Conservation (phyloP, 2,797 vertebrate species). For the Poecilia picta region DNA sequence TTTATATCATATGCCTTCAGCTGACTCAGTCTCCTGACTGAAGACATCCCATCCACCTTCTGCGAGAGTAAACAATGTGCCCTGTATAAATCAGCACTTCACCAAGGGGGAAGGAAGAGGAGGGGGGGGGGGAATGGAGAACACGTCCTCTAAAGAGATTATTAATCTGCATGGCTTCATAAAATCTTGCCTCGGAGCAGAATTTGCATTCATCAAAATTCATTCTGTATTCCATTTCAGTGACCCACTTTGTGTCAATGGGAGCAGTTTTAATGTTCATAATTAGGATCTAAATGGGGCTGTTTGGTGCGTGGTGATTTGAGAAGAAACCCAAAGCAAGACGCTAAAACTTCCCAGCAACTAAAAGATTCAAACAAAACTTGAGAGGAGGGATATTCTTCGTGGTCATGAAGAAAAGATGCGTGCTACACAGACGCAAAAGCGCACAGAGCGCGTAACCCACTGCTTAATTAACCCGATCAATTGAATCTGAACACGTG, state of each 20-base stretch:
- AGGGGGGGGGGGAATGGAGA: background rate
- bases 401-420: background rate
- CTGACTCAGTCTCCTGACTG: slow-evolving; percentile 8
- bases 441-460: background rate
- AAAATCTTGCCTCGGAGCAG: slow-evolving; percentile 49
- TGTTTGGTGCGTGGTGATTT: background rate
- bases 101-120: background rate
- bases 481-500: background rate
- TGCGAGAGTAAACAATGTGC: slow-evolving; percentile 20
- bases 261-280: background rate
- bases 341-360: background rate
- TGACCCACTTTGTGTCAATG: slow-evolving; percentile 26
- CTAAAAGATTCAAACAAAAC: background rate
- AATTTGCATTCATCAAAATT: slow-evolving; percentile 62
- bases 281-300: background rate
- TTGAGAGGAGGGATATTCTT: background rate
- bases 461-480: background rate
- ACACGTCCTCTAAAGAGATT: slow-evolving; percentile 39
- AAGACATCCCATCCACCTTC: slow-evolving; percentile 25
- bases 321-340: background rate
- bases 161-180: slow-evolving; percentile 45
- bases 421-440: background rate
- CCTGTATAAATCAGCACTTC: slow-evolving; percentile 15
- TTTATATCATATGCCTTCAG: slow-evolving; percentile 39
- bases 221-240: slow-evolving; percentile 25